A percentile compares a stretch with the other conserved stretches of the same genome.
Evolutionary conservation across 2,797 vertebrate species (phyloP).

Genomic region (Pampus argenteus): DNA sequence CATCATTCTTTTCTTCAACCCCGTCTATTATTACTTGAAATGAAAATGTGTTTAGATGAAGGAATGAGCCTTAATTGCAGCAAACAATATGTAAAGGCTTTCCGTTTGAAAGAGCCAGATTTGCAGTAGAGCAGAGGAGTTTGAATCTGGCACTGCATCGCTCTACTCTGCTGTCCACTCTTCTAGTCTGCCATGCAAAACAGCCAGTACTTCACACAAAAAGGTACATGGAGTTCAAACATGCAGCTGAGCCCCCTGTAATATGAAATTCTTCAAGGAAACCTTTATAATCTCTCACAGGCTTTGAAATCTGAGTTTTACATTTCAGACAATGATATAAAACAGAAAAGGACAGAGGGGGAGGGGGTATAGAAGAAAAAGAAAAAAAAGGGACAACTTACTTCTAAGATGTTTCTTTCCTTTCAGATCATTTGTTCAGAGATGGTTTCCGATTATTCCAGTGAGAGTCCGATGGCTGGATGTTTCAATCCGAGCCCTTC

Average conservation of each 20-base stretch:
- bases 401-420: slow-evolving; percentile 61
- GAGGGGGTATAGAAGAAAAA: background rate
- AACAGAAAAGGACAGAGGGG: background rate
- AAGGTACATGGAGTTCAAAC: slow-evolving; percentile 43
- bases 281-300: background rate
- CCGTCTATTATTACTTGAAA: background rate
- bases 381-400: slow-evolving; percentile 49
- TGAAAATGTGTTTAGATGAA: slow-evolving; percentile 17
- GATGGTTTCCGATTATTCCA: slow-evolving; percentile 68
- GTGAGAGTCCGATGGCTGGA: slow-evolving; percentile 54
- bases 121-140: slow-evolving; percentile 46
- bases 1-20: background rate
- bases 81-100: slow-evolving; percentile 26
- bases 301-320: background rate
- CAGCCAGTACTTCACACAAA: slow-evolving; percentile 65
- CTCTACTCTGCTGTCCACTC: slow-evolving; percentile 74
- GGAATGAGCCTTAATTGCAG: slow-evolving; percentile 18
- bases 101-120: slow-evolving; percentile 59
- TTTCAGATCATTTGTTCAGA: slow-evolving; percentile 79
- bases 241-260: background rate
- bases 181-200: slow-evolving; percentile 82
- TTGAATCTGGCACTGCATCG: slow-evolving; percentile 40
- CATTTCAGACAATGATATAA: background rate
- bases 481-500: slow-evolving; percentile 51
- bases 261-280: slow-evolving; percentile 10